Conservation (phyloP, 2,113 vertebrate genomes). For the Electrona antarctica region DNA sequence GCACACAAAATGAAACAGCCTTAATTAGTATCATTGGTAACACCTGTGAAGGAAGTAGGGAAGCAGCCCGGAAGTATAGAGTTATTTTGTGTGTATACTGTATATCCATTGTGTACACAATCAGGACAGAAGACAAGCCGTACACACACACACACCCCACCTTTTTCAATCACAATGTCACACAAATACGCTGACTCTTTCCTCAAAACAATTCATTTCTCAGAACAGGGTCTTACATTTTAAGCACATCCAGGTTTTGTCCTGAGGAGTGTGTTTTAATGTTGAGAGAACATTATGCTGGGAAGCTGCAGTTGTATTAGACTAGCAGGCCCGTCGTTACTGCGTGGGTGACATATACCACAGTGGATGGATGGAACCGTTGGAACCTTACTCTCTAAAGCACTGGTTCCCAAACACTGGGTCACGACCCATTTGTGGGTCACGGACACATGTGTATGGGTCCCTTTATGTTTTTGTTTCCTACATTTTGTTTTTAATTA, state of each 20-base stretch:
- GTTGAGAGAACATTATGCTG: not conserved
- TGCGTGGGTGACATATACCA: not conserved
- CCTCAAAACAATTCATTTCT: slow-evolving; percentile 9
- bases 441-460: too few relatives aligned
- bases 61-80: too few relatives aligned
- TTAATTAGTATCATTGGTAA: too few relatives aligned
- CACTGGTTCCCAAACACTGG: too few relatives aligned
- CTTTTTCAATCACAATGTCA: not conserved
- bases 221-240: slow-evolving; percentile 55
- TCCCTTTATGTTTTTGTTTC: too few relatives aligned
- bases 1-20: too few relatives aligned
- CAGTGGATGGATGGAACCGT: not conserved
- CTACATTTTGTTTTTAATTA: too few relatives aligned
- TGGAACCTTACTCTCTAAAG: too few relatives aligned
- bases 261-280: slow-evolving; percentile 19
- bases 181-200: not conserved
- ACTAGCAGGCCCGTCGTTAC: too few relatives aligned
- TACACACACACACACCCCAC: slow-evolving; percentile 7
- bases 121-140: slow-evolving; percentile 43
- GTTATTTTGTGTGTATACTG: not conserved
- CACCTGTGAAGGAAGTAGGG: too few relatives aligned
- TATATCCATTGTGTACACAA: not conserved
- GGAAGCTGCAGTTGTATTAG: not conserved
- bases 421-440: too few relatives aligned
- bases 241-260: slow-evolving; percentile 70